These are phyloP conservation scores for Aphelocoma coerulescens DNA, from an alignment of 2,113 vertebrate species.

Conservation along the genomic window DNA sequence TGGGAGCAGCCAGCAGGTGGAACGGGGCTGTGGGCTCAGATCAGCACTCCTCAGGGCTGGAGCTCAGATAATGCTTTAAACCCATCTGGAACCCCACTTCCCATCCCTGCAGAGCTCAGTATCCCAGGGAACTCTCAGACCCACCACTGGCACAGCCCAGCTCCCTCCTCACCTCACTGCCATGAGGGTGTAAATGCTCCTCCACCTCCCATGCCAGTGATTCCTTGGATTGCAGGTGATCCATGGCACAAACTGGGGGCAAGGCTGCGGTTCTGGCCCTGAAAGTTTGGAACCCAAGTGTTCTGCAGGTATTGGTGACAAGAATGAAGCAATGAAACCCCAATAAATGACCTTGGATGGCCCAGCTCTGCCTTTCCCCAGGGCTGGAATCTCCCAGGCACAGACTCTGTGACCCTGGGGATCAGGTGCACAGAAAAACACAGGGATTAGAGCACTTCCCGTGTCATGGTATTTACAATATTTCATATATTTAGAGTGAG, in stretches of 20 bases:
- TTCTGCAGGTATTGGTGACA: not conserved
- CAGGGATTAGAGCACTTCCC: not conserved
- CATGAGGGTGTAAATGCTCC: fast-evolving
- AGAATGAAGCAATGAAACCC: fast-evolving
- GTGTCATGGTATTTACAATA: not conserved
- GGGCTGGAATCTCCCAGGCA: not conserved
- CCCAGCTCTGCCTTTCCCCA: not conserved
- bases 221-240: not conserved
- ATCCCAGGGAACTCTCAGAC: not conserved
- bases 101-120: not conserved
- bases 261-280: not conserved
- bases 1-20: not conserved
- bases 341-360: not conserved
- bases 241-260: fast-evolving
- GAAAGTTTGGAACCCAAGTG: fast-evolving
- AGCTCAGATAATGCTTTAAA: not conserved
- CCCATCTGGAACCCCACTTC: not conserved
- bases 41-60: not conserved
- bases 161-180: not conserved
- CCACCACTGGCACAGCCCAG: not conserved
- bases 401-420: fast-evolving
- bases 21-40: not conserved
- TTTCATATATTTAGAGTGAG: not conserved
- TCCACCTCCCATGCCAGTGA: fast-evolving
- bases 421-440: fast-evolving